These are phyloP conservation scores for Lepidonotus clava DNA, from an alignment of 2,888 invertebrate genomes.

Conservation along the genomic window DNA sequence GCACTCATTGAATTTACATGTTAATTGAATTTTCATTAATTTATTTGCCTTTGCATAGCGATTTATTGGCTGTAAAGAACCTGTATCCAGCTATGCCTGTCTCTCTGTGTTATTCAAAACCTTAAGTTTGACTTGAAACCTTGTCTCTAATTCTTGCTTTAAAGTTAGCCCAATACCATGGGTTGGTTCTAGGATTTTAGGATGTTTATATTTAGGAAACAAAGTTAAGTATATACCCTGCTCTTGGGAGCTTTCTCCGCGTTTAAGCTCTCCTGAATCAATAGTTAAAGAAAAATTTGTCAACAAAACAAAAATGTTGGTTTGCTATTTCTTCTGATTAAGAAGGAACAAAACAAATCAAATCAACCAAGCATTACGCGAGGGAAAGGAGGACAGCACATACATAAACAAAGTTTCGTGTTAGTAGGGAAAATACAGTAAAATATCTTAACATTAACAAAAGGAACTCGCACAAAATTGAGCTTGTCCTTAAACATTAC, in stretches of 20 bases:
- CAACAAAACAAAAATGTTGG: background rate
- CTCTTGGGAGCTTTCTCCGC: background rate
- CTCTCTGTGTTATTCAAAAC: background rate
- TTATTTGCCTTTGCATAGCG: background rate
- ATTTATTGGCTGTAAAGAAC: background rate
- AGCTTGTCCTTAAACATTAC: too few species aligned
- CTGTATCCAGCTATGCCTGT: background rate
- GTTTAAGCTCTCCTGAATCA: slow-evolving; percentile 33
- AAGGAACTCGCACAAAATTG: too few species aligned
- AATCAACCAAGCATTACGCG: too few species aligned
- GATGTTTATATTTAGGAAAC: background rate
- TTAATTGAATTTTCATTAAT: background rate
- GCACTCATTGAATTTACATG: background rate
- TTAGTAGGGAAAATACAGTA: too few species aligned
- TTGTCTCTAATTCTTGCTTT: slow-evolving; percentile 16
- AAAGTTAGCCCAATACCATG: background rate
- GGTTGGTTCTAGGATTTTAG: background rate
- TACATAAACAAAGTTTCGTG: background rate
- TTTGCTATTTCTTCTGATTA: too few species aligned
- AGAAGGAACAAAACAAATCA: too few species aligned
- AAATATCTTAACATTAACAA: too few species aligned
- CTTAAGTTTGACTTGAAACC: background rate
- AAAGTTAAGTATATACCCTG: slow-evolving; percentile 18
- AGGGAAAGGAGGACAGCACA: background rate
- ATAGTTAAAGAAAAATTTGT: background rate